Base-by-base conservation (phyloP, 2,797 vertebrate species). In the Phyllotis vaccarum region DNA sequence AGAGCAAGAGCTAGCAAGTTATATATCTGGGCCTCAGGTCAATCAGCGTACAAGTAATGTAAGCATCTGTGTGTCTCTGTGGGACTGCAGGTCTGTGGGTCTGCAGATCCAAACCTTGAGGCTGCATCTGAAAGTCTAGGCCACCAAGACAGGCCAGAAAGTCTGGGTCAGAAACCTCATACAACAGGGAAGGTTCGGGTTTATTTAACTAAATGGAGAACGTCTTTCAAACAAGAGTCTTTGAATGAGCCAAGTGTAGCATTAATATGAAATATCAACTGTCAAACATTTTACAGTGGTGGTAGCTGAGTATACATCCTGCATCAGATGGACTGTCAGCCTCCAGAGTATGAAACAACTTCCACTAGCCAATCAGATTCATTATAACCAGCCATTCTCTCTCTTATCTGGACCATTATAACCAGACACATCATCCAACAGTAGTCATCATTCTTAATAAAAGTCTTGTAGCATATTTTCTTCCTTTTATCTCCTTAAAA, bases 371-470 rank as follows among this genome's bases (percentile, higher is more conserved):
- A 87, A 79, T 13, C 40, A 66, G 31, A 70, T n/a, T 52, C 7
- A 19, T 79, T 56, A n/a, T 17, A n/a, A 31, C 6, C 2, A 46
- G 82, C 79, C 40, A 83, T 79, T 82, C 22, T 83, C 58, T 90
- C 34, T 81, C 82, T 80, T 46, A 64, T 79, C 62, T 43, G 74
- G 21, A 40, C 43, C 40, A 54, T 16, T 86, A 37, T 22, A 75
- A 89, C 6, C 27, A 4, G 91, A 83, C 78, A 21, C 43, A 79
- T 29, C 70, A 76, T 86, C 74, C 2, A 6, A 78, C 21, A 80
- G 31, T 62, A 31, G 31, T 89, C 37, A 62, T 34, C 60, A 58
- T 90, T 89, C 72, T 87, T 92, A 87, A 82, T 88, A 83, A 91
- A 94, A 97, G 58, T 75, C 43, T 22, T 49, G 37, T 75, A 46